A percentile compares a stretch with the other conserved stretches of the same genome.
phyloP scores from a whole-genome alignment of 2,888 invertebrate genomes.

The Brenthis daphne region DNA sequence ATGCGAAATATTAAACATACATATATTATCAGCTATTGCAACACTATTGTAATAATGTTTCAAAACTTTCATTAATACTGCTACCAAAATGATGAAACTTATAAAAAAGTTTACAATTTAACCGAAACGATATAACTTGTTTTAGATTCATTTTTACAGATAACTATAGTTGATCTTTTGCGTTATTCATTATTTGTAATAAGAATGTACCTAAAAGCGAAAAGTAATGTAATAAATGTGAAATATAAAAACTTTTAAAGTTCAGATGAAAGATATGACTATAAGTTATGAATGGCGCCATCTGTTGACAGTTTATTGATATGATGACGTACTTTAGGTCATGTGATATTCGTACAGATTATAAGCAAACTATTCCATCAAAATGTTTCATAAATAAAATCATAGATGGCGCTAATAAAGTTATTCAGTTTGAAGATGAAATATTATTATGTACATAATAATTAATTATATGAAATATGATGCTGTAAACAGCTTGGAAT shows the following conservation, averaged over 20 bases:
- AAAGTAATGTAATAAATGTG: too few species aligned
- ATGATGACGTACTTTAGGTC: background rate
- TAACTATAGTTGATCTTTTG: background rate
- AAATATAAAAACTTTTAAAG: too few species aligned
- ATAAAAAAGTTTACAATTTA: conserved; percentile 12
- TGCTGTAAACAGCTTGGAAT: too few species aligned
- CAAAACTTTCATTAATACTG: background rate
- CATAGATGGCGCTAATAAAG: too few species aligned
- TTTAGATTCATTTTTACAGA: background rate
- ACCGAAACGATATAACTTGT: background rate
- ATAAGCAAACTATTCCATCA: background rate
- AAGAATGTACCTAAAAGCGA: too few species aligned
- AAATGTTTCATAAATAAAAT: too few species aligned
- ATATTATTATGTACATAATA: too few species aligned
- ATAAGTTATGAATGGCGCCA: conserved; percentile 16
- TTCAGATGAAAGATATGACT: conserved; percentile 8
- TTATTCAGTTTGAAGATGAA: too few species aligned
- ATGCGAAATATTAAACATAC: conserved; percentile 56
- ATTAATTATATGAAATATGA: too few species aligned
- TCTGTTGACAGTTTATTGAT: conserved; percentile 3
- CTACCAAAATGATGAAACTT: background rate
- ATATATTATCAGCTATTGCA: conserved; percentile 8
- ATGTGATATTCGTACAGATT: background rate
- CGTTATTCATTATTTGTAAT: too few species aligned
- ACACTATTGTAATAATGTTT: conserved; percentile 1